These are phyloP conservation scores for Clarias magur DNA, from an alignment of 2,113 vertebrate genomes.

Conservation along the genomic window DNA sequence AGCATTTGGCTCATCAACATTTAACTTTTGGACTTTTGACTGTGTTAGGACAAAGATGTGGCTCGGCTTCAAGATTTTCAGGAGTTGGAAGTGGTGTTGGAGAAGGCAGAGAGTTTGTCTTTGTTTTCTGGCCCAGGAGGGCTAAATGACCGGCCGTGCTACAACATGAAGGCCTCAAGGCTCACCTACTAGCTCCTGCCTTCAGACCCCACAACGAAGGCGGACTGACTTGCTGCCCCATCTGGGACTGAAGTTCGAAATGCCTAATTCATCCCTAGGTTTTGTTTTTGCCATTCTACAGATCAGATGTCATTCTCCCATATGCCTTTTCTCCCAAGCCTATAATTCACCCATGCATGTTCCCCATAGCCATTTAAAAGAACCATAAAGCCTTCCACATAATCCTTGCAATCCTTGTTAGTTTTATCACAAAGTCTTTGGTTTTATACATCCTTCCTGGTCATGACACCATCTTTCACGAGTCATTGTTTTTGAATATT, in stretches of 20 bases:
- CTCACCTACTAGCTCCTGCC: slow-evolving; percentile 82
- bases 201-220: slow-evolving; percentile 38
- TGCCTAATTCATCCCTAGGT: slow-evolving; percentile 9
- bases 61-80: slow-evolving; percentile 96
- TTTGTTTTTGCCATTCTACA: neutral
- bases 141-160: slow-evolving; percentile 88
- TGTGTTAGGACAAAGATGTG: slow-evolving; percentile 92
- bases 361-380: slow-evolving; percentile 55
- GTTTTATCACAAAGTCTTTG: slow-evolving; percentile 1
- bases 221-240: slow-evolving; percentile 47
- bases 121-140: slow-evolving; percentile 67
- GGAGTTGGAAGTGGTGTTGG: slow-evolving; percentile 94
- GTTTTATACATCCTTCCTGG: neutral
- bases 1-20: neutral
- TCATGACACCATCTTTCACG: neutral
- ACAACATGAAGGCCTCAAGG: slow-evolving; percentile 93
- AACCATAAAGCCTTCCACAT: slow-evolving; percentile 53
- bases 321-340: slow-evolving; percentile 38
- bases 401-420: neutral
- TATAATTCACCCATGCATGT: slow-evolving; percentile 66
- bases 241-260: slow-evolving; percentile 50
- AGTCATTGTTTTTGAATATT: slow-evolving; percentile 34
- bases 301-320: slow-evolving; percentile 45
- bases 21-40: neutral
- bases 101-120: slow-evolving; percentile 82